phyloP scores from a whole-genome alignment of 2,113 vertebrate genomes.

The Notechis scutatus region DNA sequence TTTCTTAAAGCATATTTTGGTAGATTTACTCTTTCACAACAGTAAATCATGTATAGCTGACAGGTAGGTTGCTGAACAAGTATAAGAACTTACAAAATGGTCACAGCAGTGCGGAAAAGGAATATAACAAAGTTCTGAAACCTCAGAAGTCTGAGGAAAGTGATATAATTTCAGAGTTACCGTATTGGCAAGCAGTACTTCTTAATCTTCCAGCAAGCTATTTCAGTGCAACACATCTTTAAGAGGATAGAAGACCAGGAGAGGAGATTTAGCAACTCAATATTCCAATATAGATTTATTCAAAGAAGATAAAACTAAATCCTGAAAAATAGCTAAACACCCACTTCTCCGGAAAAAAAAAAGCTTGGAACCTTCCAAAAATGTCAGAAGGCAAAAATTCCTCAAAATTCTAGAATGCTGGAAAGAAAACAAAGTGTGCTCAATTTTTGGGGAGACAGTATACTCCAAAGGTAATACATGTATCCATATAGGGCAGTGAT shows the following conservation, averaged over 20 bases:
- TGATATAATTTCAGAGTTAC: not conserved
- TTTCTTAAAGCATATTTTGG: constrained; percentile 10
- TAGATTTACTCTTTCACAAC: constrained; percentile 47
- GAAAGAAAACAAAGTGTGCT: not conserved
- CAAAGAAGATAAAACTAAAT: not conserved
- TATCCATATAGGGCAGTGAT: not conserved
- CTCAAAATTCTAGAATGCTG: not conserved
- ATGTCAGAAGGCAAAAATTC: not conserved
- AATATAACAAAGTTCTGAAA: constrained; percentile 10
- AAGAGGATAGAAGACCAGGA: not conserved
- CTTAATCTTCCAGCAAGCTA: constrained; percentile 13
- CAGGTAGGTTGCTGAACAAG: constrained; percentile 41
- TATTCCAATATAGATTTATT: not conserved
- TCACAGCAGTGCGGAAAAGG: constrained; percentile 18
- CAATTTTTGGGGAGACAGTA: not conserved
- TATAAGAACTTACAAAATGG: constrained; percentile 38
- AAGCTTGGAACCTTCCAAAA: not conserved
- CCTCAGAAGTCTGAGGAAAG: constrained; percentile 1
- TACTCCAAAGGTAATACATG: not conserved
- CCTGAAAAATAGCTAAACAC: not conserved
- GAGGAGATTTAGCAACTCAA: not conserved
- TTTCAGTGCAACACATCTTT: not conserved
- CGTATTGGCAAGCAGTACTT: not conserved
- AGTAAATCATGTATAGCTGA: constrained; percentile 44
- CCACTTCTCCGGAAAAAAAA: not conserved